Evolutionary conservation across 2,113 vertebrate genomes (phyloP).

Genomic region (Cyanoliseus patagonus): DNA sequence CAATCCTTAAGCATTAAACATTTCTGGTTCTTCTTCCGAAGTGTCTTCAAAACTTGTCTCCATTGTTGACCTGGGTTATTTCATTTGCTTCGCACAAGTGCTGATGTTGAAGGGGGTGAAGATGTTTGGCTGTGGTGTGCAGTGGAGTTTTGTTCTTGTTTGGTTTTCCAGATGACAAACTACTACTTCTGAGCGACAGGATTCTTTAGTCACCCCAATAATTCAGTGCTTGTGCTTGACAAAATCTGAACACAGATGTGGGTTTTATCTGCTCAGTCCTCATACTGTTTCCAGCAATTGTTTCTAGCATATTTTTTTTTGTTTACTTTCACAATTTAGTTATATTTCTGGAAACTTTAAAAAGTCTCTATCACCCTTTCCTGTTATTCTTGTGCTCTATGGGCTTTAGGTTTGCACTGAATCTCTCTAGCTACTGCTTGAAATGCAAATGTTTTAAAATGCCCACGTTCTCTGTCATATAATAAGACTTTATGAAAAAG

Average conservation of each 20-base stretch:
- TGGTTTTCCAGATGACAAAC: not conserved
- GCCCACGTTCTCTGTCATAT: fast-evolving
- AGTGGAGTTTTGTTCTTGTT: not conserved
- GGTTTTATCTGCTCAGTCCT: not conserved
- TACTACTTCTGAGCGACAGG: not conserved
- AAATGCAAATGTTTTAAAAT: not conserved
- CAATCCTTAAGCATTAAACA: not conserved
- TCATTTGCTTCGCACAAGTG: not conserved
- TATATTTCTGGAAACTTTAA: not conserved
- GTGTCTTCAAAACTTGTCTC: not conserved
- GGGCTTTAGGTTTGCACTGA: not conserved
- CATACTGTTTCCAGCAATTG: not conserved
- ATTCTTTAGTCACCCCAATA: not conserved
- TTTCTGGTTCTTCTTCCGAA: not conserved
- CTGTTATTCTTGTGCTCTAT: not conserved
- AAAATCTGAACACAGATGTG: not conserved
- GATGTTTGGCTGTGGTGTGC: not conserved
- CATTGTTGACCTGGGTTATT: not conserved
- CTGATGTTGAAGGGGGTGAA: not conserved
- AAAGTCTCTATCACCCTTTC: not conserved
- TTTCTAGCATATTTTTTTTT: not conserved
- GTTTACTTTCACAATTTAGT: not conserved
- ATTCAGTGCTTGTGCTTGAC: not conserved
- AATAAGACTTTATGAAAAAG: not conserved
- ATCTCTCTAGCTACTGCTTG: not conserved